Evolutionary conservation across 2,888 invertebrate genomes (phyloP), one percentile per base, ranked within the genome.

Genomic region (Dicyrtoma fusca): DNA sequence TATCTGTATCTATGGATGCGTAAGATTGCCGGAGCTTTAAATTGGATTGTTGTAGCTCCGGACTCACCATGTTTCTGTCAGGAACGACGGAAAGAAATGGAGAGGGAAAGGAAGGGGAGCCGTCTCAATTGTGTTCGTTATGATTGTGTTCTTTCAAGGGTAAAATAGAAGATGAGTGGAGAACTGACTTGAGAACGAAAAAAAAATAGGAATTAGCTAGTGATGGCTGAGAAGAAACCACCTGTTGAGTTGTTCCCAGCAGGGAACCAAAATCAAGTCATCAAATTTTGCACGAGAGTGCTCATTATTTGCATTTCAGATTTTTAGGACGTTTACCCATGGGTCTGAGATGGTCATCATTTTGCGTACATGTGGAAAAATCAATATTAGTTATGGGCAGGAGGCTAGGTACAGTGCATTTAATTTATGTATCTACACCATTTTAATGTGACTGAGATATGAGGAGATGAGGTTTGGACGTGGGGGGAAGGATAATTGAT

Each of bases 191-290:
- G 71, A 57, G 3, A 3, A 8, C 8, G 34, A 5, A 34, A 34
- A 71, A 63, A 63, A 64, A 71, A 63, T 51, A 51, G 34, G 44
- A 63, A 45, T 63, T 63, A 47, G 34, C 26, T 51, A 49, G 63
- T 63, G 63, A 47, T 63, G 63, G 47, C 23, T 47, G 62, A 69
- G 71, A 51, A 59, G 68, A 74, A 79, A 73, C 79, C 79, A 79
- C 79, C 79, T 79, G 79, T 79, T 77, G 79, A 75, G 79, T 71
- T 72, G 63, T 71, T 73, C 77, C 47, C 79, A 74, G 74, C 77
- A 76, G 79, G 79, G 76, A 69, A 74, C 74, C 75, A 71, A 78
- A 79, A 79, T 79, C 77, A 79, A 79, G 79, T 76, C 79, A 79
- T 79, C 79, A 79, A 76, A 79, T 79, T 79, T 79, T 77, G 79